A percentile compares a stretch with the other conserved stretches of the same genome.
Evolutionary conservation across 1,140 invertebrate genomes (phyloP).

Genomic region (Lepidostoma basale): DNA sequence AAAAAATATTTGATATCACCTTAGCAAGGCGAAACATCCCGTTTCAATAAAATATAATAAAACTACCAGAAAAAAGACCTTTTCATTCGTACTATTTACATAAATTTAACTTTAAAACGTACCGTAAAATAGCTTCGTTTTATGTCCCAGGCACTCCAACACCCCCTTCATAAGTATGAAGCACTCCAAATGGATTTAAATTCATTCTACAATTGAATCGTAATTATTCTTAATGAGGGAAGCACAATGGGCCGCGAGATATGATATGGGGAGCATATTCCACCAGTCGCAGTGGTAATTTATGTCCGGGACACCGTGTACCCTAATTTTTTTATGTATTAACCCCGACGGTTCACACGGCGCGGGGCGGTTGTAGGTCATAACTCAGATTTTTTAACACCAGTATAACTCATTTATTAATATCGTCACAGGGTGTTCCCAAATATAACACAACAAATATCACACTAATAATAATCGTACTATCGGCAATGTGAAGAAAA

Average conservation of each 20-base stretch:
- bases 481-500: too few species aligned
- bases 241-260: conserved; percentile 20
- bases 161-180: background rate
- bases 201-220: conserved; percentile 42
- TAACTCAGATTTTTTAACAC: conserved; percentile 36
- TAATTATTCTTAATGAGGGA: conserved; percentile 45
- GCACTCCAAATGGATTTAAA: conserved; percentile 29
- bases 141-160: too few species aligned
- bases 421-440: background rate
- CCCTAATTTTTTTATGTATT: conserved; percentile 24
- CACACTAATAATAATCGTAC: too few species aligned
- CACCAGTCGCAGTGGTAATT: conserved; percentile 27
- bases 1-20: too few species aligned
- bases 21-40: too few species aligned
- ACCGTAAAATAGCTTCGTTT: too few species aligned
- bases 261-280: conserved; percentile 38
- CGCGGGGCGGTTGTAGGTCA: conserved; percentile 25
- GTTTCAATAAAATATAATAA: too few species aligned
- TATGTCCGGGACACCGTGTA: conserved; percentile 9
- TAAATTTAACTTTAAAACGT: too few species aligned
- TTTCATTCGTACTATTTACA: too few species aligned
- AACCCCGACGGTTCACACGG: conserved; percentile 40
- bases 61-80: too few species aligned
- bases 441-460: background rate
- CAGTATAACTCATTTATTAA: background rate